A percentile compares a stretch with the other conserved stretches of the same genome.
Conservation (phyloP, 2,888 invertebrate genomes). For the Tachina lurida region DNA sequence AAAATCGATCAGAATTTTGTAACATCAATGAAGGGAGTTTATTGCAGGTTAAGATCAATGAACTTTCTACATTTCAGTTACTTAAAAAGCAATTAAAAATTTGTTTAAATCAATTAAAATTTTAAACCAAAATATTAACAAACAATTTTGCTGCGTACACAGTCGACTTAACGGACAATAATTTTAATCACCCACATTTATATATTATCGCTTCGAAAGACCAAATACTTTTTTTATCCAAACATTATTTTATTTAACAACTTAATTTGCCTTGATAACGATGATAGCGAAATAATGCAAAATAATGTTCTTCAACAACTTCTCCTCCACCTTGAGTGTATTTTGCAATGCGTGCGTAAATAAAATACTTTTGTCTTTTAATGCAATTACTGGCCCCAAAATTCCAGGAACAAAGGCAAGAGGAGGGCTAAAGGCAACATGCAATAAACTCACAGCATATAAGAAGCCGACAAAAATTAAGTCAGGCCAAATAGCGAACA, state of each 20-base stretch:
- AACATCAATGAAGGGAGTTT: too few relatives aligned
- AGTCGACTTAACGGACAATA: too few relatives aligned
- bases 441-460: conserved; percentile 29
- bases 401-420: not conserved
- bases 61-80: too few relatives aligned
- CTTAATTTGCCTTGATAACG: conserved; percentile 52
- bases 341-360: conserved; percentile 37
- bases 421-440: not conserved
- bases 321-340: conserved; percentile 3
- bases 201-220: not conserved
- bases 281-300: conserved; percentile 35
- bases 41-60: too few relatives aligned
- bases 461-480: conserved; percentile 37
- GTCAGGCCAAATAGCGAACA: conserved; percentile 33
- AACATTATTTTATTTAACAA: conserved; percentile 10
- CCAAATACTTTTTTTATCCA: not conserved
- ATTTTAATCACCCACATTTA: not conserved
- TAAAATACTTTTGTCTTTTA: conserved; percentile 12
- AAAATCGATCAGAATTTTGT: too few relatives aligned
- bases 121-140: too few relatives aligned
- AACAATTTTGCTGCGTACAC: too few relatives aligned
- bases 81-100: too few relatives aligned
- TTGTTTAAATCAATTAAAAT: too few relatives aligned
- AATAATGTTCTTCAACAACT: conserved; percentile 12
- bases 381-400: not conserved